Percentiles rank a stretch among this genome's conserved stretches.
Conservation (phyloP, 2,888 invertebrate genomes). For the Sinhomidia bicolor region DNA sequence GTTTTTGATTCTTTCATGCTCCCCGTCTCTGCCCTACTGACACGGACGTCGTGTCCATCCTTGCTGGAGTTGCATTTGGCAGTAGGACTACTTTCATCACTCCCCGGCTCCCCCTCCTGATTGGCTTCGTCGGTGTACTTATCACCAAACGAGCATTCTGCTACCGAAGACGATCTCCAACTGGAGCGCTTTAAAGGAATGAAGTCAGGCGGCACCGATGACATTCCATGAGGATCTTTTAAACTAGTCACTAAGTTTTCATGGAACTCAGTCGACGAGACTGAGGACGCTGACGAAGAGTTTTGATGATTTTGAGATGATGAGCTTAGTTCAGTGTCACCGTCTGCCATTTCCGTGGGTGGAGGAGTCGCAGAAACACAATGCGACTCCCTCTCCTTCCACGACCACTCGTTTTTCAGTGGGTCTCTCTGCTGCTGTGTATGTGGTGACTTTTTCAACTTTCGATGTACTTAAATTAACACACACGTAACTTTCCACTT, state of each 20-base stretch:
- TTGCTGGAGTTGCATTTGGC: constrained; percentile 60
- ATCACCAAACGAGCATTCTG: constrained; percentile 59
- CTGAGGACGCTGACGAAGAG: constrained; percentile 63
- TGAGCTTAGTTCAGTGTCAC: constrained; percentile 67
- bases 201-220: constrained; percentile 75
- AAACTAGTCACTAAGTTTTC: constrained; percentile 64
- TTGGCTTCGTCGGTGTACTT: constrained; percentile 53
- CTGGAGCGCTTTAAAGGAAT: constrained; percentile 74
- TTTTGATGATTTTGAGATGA: constrained; percentile 67
- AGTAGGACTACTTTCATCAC: constrained; percentile 61
- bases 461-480: no score
- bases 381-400: constrained; percentile 36
- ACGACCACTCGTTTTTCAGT: not conserved
- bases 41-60: constrained; percentile 55
- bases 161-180: constrained; percentile 73
- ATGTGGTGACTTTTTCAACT: no score
- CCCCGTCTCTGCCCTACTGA: constrained; percentile 72
- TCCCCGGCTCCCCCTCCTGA: constrained; percentile 51
- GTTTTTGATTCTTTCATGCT: constrained; percentile 80
- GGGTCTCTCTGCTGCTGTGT: no score
- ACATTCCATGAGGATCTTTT: constrained; percentile 63
- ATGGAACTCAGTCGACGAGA: constrained; percentile 68
- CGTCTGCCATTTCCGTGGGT: constrained; percentile 70
- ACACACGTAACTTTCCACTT: no score
- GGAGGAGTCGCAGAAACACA: constrained; percentile 15